phyloP scores from a whole-genome alignment of 2,797 vertebrate species.

The Chelmon rostratus region DNA sequence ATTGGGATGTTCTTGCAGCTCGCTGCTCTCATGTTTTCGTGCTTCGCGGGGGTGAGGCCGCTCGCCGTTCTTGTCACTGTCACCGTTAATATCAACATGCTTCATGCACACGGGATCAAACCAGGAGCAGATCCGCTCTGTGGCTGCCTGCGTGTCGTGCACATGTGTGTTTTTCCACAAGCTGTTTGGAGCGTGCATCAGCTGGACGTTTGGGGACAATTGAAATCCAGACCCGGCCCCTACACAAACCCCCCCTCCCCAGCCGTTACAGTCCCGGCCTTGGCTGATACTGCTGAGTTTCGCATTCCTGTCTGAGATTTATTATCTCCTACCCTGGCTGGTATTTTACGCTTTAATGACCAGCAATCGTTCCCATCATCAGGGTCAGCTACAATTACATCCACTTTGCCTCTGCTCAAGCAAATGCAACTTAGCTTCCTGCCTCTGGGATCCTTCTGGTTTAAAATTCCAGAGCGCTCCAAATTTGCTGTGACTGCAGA shows the following conservation, averaged over 20 bases:
- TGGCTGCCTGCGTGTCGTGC: neutral
- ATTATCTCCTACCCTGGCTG: conserved; percentile 65
- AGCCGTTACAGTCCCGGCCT: conserved; percentile 52
- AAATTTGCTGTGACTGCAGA: conserved; percentile 39
- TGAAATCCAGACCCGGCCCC: conserved; percentile 53
- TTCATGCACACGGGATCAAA: conserved; percentile 45
- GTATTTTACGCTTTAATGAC: conserved; percentile 77
- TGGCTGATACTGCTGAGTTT: conserved; percentile 71
- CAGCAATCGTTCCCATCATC: conserved; percentile 71
- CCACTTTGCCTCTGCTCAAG: conserved; percentile 53
- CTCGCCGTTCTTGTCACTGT: conserved; percentile 34
- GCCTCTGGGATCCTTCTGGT: conserved; percentile 40
- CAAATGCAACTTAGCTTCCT: conserved; percentile 35
- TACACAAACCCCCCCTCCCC: conserved; percentile 12
- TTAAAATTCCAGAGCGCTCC: conserved; percentile 37
- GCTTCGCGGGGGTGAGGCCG: conserved; percentile 16
- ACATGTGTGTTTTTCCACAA: neutral
- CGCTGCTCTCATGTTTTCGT: conserved; percentile 39
- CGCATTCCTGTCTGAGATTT: conserved; percentile 67
- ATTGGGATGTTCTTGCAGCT: conserved; percentile 56
- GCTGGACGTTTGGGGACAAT: conserved; percentile 30
- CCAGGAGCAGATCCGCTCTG: neutral
- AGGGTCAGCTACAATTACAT: conserved; percentile 75
- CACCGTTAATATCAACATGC: conserved; percentile 46
- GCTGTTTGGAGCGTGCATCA: neutral